Conservation (phyloP, 2,797 vertebrate species). For the Streptopelia turtur region DNA sequence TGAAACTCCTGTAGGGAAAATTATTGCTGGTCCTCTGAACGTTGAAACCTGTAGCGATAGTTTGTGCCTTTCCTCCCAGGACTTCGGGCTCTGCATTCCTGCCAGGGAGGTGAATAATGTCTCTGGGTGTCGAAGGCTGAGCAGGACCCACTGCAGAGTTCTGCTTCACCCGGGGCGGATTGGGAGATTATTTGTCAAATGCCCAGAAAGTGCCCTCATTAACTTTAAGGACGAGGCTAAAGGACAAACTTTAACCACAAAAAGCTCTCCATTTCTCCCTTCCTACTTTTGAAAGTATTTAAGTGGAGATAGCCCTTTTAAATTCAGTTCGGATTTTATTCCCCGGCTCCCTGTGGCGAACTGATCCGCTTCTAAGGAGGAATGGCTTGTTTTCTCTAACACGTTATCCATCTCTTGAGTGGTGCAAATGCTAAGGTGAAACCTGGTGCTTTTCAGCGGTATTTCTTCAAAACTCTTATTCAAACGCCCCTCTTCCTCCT, state of each 20-base stretch:
- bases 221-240: background rate
- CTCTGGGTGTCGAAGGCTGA: background rate
- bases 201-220: conserved; percentile 5
- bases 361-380: conserved; percentile 51
- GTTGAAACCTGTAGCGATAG: background rate
- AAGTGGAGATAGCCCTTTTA: conserved; percentile 25
- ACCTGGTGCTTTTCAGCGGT: conserved; percentile 18
- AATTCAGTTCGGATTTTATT: conserved; percentile 56
- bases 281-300: conserved; percentile 42
- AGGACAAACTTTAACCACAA: background rate
- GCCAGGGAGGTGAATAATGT: background rate
- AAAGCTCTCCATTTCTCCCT: background rate
- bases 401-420: conserved; percentile 46
- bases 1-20: conserved; percentile 3
- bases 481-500: background rate
- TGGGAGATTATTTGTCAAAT: background rate
- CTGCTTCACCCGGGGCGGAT: background rate
- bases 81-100: background rate
- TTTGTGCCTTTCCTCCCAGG: fast-evolving
- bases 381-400: conserved; percentile 57
- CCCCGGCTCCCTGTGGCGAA: conserved; percentile 51
- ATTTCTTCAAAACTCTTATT: conserved; percentile 58
- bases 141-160: background rate
- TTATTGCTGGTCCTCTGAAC: background rate
- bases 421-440: conserved; percentile 53